Conservation (phyloP, 2,797 vertebrate genomes). For the Heterohyrax brucei region DNA sequence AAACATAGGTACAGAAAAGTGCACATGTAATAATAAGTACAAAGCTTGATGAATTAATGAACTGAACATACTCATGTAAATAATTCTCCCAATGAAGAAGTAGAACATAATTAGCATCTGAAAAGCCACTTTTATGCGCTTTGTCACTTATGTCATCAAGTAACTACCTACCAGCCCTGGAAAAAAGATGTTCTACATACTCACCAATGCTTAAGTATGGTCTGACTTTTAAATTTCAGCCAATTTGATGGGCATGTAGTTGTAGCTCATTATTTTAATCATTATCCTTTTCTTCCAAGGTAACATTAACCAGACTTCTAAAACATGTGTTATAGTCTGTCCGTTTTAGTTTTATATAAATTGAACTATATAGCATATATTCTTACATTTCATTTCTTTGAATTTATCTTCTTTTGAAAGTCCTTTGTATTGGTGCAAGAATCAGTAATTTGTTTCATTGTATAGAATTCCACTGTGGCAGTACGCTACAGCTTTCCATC, state of each 20-base stretch:
- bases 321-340: background rate
- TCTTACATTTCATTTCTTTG: slow-evolving; percentile 18
- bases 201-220: background rate
- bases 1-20: background rate
- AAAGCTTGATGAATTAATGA: background rate
- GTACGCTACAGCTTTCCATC: background rate
- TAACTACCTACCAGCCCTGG: background rate
- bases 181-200: background rate
- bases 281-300: background rate
- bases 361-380: background rate
- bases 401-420: background rate
- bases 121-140: background rate
- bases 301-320: background rate
- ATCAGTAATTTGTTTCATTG: background rate
- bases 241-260: background rate
- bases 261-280: background rate
- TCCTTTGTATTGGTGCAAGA: slow-evolving; percentile 7
- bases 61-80: background rate
- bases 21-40: background rate
- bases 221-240: background rate
- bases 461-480: background rate
- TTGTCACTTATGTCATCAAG: background rate
- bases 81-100: background rate
- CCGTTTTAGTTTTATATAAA: slow-evolving; percentile 44
- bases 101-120: background rate